Base-by-base conservation (phyloP, 2,888 invertebrate genomes). In the Atethmia centrago region DNA sequence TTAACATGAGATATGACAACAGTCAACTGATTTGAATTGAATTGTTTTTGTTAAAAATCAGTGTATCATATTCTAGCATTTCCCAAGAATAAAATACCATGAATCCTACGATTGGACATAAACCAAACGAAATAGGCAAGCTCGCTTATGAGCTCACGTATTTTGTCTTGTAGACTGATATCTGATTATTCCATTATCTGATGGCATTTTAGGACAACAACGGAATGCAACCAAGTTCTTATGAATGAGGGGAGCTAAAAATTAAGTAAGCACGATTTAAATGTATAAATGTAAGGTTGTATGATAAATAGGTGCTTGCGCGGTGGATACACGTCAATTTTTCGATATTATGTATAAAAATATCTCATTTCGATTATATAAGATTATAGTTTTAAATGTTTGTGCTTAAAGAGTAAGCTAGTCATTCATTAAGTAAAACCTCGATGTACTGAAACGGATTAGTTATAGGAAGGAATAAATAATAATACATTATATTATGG, bases 261-360 rank as follows among this genome's bases (percentile, higher is more conserved):
- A 72, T 80, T 77, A 69, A 77, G 74, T 89, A 89, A 89, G 88
- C 88, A 89, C 87, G 82, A 86, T 88, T 84, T 87, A 87, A 85
- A 85, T 88, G 88, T 90, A 85, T 91, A 92, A 94, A 92, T 90
- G 88, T 94, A 94, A 92, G 95, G 93, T 95, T 95, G 95, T 95
- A 95, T 94, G 90, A 93, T 89, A 94, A 92, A 91, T 96, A 96
- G 95, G 96, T 95, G 96, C 96, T 96, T 96, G 93, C 92, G 95
- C 94, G 89, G 92, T 94, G 90, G 92, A 93, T 93, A 91, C 89
- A 93, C 90, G 96, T 96, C 96, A 96, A 96, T 96, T 96, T 86
- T 94, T 87, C 88, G 87, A 91, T 92, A 92, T 85, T 85, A 85
- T 90, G 88, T 94, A 91, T 93, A 93, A 93, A 71, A 77, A 74